These are phyloP conservation scores for Marasmarcha lunaedactyla DNA, from an alignment of 2,888 invertebrate genomes.

Conservation along the genomic window DNA sequence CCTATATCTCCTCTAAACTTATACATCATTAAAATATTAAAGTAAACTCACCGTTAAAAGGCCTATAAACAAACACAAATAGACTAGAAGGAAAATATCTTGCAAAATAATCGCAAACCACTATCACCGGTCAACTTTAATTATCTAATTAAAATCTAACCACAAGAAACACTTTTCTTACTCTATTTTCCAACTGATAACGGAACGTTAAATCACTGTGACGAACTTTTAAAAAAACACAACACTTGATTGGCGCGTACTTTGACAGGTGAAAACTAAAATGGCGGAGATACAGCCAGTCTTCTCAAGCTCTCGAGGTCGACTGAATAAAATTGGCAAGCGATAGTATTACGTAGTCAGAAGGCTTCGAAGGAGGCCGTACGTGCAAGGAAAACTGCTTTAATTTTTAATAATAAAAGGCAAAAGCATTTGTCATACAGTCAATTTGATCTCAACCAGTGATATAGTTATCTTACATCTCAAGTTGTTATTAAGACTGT, in stretches of 20 bases:
- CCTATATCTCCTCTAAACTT: too few species aligned
- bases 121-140: too few species aligned
- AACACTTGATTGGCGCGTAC: slow-evolving; percentile 39
- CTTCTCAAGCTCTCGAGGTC: slow-evolving; percentile 52
- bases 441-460: slow-evolving; percentile 12
- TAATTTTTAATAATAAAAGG: slow-evolving; percentile 25
- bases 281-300: slow-evolving; percentile 35
- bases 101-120: too few species aligned
- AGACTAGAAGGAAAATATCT: too few species aligned
- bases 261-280: slow-evolving; percentile 31
- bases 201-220: slow-evolving; percentile 3
- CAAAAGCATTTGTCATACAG: slow-evolving; percentile 23
- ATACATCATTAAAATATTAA: too few species aligned
- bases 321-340: slow-evolving; percentile 50
- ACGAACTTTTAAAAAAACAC: slow-evolving; percentile 19
- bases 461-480: slow-evolving; percentile 13
- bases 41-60: too few species aligned
- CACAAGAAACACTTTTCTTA: too few species aligned
- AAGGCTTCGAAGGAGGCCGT: slow-evolving; percentile 44
- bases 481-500: neutral
- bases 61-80: too few species aligned
- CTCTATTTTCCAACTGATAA: neutral
- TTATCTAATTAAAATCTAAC: too few species aligned
- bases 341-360: slow-evolving; percentile 22
- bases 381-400: slow-evolving; percentile 56